Conservation (phyloP, 2,888 invertebrate species). For the Eumacrocentrus americanus region DNA sequence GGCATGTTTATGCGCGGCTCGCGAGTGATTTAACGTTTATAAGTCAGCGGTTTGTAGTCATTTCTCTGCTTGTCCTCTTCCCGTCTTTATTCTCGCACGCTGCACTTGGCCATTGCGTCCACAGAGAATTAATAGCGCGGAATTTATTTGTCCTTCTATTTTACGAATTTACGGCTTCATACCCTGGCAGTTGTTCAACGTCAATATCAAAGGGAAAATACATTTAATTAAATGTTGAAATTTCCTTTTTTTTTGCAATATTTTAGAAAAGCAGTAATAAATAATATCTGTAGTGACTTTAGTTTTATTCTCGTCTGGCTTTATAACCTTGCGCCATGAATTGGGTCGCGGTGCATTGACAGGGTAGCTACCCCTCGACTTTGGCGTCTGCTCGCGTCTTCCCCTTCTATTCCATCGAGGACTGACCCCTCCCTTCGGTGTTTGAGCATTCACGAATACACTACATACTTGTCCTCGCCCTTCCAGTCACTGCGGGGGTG, state of each 20-base stretch:
- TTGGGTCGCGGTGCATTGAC: constrained; percentile 54
- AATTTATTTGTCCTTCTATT: constrained; percentile 2
- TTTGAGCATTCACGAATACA: constrained; percentile 15
- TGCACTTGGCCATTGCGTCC: constrained; percentile 32
- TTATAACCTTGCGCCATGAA: constrained; percentile 54
- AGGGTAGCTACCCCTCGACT: constrained; percentile 36
- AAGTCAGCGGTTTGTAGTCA: constrained; percentile 23
- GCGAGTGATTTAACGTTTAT: constrained; percentile 38
- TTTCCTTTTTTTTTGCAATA: neutral
- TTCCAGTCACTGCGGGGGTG: constrained; percentile 24
- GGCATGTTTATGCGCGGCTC: constrained; percentile 37
- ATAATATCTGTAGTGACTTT: neutral
- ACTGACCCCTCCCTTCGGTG: constrained; percentile 8
- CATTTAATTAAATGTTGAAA: neutral
- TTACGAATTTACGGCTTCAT: neutral
- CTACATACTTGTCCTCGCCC: constrained; percentile 14
- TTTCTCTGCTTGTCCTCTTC: constrained; percentile 4
- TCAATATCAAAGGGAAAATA: neutral
- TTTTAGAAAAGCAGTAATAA: neutral
- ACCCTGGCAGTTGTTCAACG: neutral
- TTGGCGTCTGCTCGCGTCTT: constrained; percentile 19
- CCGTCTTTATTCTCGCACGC: constrained; percentile 1
- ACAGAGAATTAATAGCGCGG: constrained; percentile 28
- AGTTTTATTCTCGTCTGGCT: neutral
- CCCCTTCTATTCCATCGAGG: neutral